A percentile compares a stretch with the other conserved stretches of the same genome.
Evolutionary conservation across 2,797 vertebrate species (phyloP).

Genomic region (Rallus crepitans): DNA sequence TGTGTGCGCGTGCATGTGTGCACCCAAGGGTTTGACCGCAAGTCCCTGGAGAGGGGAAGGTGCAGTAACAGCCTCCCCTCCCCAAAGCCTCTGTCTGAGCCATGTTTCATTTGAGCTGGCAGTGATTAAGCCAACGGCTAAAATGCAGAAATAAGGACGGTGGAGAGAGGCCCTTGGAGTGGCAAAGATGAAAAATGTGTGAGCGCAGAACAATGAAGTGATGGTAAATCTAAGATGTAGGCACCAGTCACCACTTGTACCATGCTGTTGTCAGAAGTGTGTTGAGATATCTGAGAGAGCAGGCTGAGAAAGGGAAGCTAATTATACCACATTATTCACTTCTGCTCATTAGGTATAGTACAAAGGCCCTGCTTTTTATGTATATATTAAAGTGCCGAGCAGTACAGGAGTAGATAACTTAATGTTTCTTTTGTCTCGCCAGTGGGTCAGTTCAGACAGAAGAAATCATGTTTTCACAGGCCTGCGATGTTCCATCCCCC

Average conservation of each 20-base stretch:
- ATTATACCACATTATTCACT: constrained; percentile 72
- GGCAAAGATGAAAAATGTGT: constrained; percentile 53
- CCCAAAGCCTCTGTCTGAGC: neutral
- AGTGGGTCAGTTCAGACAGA: constrained; percentile 23
- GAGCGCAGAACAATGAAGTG: constrained; percentile 32
- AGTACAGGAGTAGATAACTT: constrained; percentile 55
- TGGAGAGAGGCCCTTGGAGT: neutral
- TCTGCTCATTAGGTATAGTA: constrained; percentile 66
- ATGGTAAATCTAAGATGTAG: constrained; percentile 66
- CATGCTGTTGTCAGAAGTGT: constrained; percentile 61
- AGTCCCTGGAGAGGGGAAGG: neutral
- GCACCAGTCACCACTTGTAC: constrained; percentile 61
- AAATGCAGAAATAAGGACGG: neutral
- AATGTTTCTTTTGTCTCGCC: constrained; percentile 57
- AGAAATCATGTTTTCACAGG: neutral
- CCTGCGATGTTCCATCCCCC: neutral
- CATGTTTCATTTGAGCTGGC: neutral
- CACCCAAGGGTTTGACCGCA: neutral
- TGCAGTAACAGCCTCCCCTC: neutral
- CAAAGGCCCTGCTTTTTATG: constrained; percentile 63
- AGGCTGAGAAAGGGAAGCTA: constrained; percentile 66
- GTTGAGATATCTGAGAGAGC: constrained; percentile 61
- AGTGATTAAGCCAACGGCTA: neutral
- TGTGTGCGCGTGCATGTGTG: neutral
- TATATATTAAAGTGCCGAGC: constrained; percentile 45